Conservation (phyloP, 2,797 vertebrate species). For the Somateria mollissima region DNA sequence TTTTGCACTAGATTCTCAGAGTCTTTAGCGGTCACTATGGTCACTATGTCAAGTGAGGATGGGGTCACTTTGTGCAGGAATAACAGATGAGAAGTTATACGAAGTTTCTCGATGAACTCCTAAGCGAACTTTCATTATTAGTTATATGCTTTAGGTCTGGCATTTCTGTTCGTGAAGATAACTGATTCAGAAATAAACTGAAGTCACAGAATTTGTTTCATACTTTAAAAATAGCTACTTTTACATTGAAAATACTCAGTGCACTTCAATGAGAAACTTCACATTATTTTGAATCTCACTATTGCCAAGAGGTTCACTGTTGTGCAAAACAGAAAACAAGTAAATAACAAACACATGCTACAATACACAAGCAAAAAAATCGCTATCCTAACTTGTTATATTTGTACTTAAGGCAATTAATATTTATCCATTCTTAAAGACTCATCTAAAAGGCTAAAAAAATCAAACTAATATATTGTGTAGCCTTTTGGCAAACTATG, state of each 20-base stretch:
- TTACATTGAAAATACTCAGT: neutral
- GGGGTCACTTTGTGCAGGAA: neutral
- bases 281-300: neutral
- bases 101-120: neutral
- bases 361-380: neutral
- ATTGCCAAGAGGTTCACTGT: neutral
- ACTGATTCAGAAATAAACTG: neutral
- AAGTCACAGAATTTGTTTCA: neutral
- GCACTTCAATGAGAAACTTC: neutral
- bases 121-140: neutral
- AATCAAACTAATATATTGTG: neutral
- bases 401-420: neutral
- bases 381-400: neutral
- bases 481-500: neutral
- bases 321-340: neutral
- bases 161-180: neutral
- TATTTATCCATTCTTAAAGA: neutral
- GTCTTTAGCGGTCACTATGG: neutral
- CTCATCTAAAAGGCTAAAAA: neutral
- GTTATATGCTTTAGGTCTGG: neutral
- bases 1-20: neutral
- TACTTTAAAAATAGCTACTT: neutral
- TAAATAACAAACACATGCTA: neutral
- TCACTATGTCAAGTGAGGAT: neutral
- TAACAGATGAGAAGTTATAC: neutral